Conservation (phyloP, 2,113 vertebrate species). For the Paraplagusia blochii region DNA sequence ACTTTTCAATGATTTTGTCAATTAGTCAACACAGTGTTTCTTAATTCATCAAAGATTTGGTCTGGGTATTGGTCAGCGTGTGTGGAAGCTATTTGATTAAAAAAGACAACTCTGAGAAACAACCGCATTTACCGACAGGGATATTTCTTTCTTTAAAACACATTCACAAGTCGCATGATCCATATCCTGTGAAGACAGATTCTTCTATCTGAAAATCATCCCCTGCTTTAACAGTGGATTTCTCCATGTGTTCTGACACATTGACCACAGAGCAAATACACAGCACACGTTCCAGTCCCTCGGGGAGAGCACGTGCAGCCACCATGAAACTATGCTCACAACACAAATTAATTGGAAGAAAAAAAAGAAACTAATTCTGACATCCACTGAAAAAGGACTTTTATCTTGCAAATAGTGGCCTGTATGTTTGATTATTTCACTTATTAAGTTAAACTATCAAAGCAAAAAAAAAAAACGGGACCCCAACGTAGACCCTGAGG, state of each 20-base stretch:
- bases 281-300: conserved; percentile 58
- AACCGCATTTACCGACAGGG: conserved; percentile 8
- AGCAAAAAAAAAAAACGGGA: conserved; percentile 64
- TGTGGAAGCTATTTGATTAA: conserved; percentile 46
- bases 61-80: conserved; percentile 42
- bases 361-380: conserved; percentile 67
- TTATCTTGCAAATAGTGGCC: conserved; percentile 78
- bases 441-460: too few species aligned
- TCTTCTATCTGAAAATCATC: conserved; percentile 25
- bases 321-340: conserved; percentile 59
- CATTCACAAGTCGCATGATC: conserved; percentile 13
- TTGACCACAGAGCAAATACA: conserved; percentile 58
- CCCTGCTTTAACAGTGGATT: conserved; percentile 2
- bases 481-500: conserved; percentile 64
- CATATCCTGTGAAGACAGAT: conserved; percentile 13
- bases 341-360: conserved; percentile 69
- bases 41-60: conserved; percentile 59
- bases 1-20: conserved; percentile 67
- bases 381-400: conserved; percentile 74
- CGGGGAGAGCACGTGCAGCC: conserved; percentile 57
- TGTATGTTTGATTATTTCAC: conserved; percentile 67
- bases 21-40: conserved; percentile 69
- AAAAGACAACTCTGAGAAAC: conserved; percentile 22
- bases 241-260: conserved; percentile 52
- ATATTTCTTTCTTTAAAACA: conserved; percentile 20